Conservation (phyloP, 1,140 invertebrate genomes). For the Phenacoccus solenopsis region DNA sequence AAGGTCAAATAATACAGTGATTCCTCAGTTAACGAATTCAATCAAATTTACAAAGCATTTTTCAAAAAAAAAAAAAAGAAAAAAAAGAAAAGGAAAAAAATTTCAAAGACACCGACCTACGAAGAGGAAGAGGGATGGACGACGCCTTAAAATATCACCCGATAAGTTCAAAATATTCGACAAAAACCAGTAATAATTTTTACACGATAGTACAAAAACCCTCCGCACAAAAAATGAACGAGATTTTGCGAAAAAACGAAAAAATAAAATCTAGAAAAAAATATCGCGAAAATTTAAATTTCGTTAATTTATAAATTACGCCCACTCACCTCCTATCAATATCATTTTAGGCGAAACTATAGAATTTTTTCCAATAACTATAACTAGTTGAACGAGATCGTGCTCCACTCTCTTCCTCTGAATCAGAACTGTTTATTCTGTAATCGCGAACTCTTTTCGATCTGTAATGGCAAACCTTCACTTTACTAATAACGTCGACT, state of each 20-base stretch:
- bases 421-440: background rate
- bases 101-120: background rate
- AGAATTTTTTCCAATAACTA: slow-evolving; percentile 13
- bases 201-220: no score
- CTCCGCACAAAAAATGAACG: no score
- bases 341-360: slow-evolving; percentile 3
- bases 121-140: background rate
- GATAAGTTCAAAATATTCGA: no score
- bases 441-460: background rate
- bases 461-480: background rate
- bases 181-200: no score
- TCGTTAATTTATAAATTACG: background rate
- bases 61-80: no score
- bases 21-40: no score
- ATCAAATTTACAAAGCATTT: no score
- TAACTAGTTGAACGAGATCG: background rate
- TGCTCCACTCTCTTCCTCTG: background rate
- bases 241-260: no score
- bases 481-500: background rate
- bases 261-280: no score
- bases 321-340: background rate
- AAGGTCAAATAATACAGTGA: no score
- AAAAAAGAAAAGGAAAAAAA: no score
- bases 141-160: no score
- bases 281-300: background rate